A percentile compares a stretch with the other conserved stretches of the same genome.
phyloP scores from a whole-genome alignment of 2,797 vertebrate species.

The Sternotherus odoratus region DNA sequence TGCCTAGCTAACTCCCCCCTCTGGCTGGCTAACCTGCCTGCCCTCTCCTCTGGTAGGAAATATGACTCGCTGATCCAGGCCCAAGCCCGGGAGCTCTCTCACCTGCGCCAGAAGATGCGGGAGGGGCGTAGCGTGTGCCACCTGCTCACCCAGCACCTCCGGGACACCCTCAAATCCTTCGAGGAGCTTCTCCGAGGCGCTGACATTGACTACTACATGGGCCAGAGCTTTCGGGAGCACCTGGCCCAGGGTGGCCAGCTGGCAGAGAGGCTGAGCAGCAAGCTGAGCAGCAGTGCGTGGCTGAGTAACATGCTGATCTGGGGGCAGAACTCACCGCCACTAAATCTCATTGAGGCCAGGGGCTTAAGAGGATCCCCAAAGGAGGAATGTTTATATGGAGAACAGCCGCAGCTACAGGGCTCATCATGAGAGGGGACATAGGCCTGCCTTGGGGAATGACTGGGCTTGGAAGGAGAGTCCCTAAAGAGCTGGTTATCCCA shows the following conservation, averaged over 20 bases:
- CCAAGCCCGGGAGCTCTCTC: constrained; percentile 94
- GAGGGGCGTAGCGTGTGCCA: constrained; percentile 86
- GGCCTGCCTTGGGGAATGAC: neutral
- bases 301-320: neutral
- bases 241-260: constrained; percentile 88
- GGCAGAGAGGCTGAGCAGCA: constrained; percentile 86
- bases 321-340: neutral
- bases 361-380: neutral
- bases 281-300: constrained; percentile 76
- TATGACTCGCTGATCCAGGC: constrained; percentile 92
- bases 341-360: neutral
- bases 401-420: neutral
- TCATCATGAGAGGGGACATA: neutral
- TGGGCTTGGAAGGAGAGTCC: neutral
- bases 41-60: constrained; percentile 80
- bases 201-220: constrained; percentile 94
- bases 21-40: neutral
- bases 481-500: neutral
- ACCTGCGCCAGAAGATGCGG: constrained; percentile 88
- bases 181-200: constrained; percentile 92
- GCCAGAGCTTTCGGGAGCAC: constrained; percentile 92
- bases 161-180: constrained; percentile 88
- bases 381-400: neutral
- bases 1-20: neutral
- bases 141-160: constrained; percentile 88